Conservation (phyloP, 2,113 vertebrate genomes). For the Choloepus hoffmanni region DNA sequence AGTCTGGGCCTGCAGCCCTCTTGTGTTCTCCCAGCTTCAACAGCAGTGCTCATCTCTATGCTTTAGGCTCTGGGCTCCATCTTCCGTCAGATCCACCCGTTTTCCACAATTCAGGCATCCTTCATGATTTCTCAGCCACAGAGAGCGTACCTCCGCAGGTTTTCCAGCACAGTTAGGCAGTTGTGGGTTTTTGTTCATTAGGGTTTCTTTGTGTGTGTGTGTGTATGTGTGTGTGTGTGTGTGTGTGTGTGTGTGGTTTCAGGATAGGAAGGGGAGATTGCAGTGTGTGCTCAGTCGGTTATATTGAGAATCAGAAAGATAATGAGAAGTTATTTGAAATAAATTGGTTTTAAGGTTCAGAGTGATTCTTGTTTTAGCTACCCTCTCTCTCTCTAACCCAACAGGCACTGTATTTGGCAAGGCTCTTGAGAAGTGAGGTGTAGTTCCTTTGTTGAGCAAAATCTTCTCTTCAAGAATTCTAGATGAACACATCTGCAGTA, state of each 20-base stretch:
- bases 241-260: too few species aligned
- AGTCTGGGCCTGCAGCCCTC: not conserved
- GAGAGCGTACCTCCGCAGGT: not conserved
- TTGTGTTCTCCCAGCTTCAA: not conserved
- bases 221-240: too few species aligned
- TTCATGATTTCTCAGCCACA: not conserved
- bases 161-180: not conserved
- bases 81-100: not conserved
- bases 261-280: not conserved
- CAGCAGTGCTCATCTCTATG: not conserved
- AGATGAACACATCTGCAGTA: not conserved
- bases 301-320: not conserved
- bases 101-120: not conserved
- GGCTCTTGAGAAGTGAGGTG: not conserved
- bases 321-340: constrained; percentile 24
- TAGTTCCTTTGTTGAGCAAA: constrained; percentile 27
- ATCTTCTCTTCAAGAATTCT: not conserved
- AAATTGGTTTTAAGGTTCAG: constrained; percentile 39
- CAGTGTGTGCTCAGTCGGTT: not conserved
- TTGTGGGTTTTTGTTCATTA: not conserved
- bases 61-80: not conserved
- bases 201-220: not conserved
- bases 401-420: not conserved
- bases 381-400: not conserved
- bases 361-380: constrained; percentile 30